phyloP scores from a whole-genome alignment of 2,797 vertebrate genomes.

The Linurgus olivaceus region DNA sequence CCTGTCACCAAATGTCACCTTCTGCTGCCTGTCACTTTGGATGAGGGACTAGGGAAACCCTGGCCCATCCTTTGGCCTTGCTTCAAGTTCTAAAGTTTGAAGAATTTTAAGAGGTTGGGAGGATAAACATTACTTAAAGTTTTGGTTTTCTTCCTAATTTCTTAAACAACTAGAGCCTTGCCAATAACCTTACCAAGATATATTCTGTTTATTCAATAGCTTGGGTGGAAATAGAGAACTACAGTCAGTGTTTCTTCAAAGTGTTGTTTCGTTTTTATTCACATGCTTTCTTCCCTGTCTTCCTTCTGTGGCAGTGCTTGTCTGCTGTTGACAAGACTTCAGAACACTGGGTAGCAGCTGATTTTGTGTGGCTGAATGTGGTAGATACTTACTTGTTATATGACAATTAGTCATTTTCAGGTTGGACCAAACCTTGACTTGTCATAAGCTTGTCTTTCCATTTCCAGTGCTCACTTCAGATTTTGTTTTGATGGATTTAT shows the following conservation, averaged over 20 bases:
- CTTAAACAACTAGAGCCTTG: background rate
- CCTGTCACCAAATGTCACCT: background rate
- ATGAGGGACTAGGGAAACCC: background rate
- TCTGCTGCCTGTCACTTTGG: background rate
- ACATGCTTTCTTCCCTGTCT: background rate
- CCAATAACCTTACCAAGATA: background rate
- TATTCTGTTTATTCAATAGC: background rate
- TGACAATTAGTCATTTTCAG: background rate
- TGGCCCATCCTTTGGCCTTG: background rate
- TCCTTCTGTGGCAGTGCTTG: fast-evolving
- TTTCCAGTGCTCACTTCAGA: background rate
- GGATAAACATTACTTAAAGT: background rate
- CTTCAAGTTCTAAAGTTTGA: background rate
- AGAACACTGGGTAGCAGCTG: background rate
- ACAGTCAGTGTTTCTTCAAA: background rate
- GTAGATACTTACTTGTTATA: background rate
- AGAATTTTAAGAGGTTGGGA: background rate
- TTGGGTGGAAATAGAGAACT: background rate
- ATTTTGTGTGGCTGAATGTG: background rate
- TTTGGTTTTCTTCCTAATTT: background rate
- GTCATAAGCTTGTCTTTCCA: background rate
- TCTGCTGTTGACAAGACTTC: background rate
- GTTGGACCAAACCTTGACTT: background rate
- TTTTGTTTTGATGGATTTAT: background rate
- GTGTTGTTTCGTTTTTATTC: background rate